Evolutionary conservation across 2,888 invertebrate species (phyloP), one percentile per base, ranked within the genome.

Genomic region (Andrena fulva): DNA sequence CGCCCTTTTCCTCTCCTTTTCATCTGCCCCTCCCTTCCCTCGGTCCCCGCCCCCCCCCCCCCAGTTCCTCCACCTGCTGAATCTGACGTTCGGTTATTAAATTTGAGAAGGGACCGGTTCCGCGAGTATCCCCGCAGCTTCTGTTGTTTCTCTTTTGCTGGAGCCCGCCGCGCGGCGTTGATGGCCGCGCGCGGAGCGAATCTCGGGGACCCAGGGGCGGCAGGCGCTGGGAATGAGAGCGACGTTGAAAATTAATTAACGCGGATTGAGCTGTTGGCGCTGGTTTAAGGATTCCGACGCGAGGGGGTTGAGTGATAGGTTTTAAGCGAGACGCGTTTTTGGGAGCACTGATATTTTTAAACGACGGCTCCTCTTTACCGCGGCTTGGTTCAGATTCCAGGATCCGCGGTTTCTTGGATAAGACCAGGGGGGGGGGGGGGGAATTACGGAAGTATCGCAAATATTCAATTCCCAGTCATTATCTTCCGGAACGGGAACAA

Each of bases 41-140:
- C 52, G 24, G 0, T 35, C n/a, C 16, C 2, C 42, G 8, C 4
- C 20, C 12, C 35, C 12, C 12, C 12, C 35, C 12, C 12, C 20
- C 42, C 0, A 1, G 60, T 31, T 24, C 10, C 8, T 0, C 1
- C 8, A 42, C 27, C 10, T 12, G 33, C 3, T 24, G 62, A 62
- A 67, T 24, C 52, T 31, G 59, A 33, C 59, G 70, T 76, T 68
- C 67, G 62, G 63, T 79, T 79, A 79, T 82, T 79, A 79, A 79
- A 79, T 75, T 71, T 42, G n/a, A 35, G 62, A 35, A 52, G 54
- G 33, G 60, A 64, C 80, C 80, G 76, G 71, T 76, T 76, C 54
- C 31, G 50, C 35, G 56, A n/a, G 66, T 72, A 64, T 69, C 56
- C 74, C 48, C 10, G 12, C n/a, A 42, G 31, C 67, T 70, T 64